phyloP scores from a whole-genome alignment of 2,797 vertebrate genomes.

The Fistularia tabacaria region DNA sequence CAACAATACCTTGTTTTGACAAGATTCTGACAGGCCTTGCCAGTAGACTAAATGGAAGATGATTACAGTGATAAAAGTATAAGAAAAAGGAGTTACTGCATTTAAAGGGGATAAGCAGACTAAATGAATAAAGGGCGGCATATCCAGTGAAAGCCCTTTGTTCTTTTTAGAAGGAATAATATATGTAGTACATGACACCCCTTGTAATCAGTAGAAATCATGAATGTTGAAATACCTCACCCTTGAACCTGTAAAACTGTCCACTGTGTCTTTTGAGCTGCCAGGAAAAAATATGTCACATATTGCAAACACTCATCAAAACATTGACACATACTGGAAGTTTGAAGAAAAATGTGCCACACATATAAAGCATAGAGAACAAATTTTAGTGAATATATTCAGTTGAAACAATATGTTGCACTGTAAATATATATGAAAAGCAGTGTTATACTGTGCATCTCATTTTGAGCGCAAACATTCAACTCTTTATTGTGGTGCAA shows the following conservation, averaged over 20 bases:
- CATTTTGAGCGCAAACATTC: constrained; percentile 1
- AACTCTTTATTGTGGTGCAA: constrained; percentile 16
- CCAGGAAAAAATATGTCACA: no score
- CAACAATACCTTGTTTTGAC: constrained; percentile 31
- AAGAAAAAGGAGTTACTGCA: constrained; percentile 3
- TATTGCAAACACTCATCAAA: no score
- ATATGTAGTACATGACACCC: constrained; percentile 2
- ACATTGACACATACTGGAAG: no score
- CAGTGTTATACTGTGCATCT: constrained; percentile 4
- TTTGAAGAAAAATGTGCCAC: no score
- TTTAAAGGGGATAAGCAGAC: constrained; percentile 8
- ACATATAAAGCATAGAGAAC: no score
- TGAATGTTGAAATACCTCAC: neutral
- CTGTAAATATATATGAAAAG: neutral
- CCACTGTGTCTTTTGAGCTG: no score
- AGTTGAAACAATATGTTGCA: neutral
- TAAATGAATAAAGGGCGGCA: neutral
- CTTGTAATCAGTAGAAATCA: constrained; percentile 8
- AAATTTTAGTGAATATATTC: no score
- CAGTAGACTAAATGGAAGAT: constrained; percentile 28
- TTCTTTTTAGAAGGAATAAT: neutral
- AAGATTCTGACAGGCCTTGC: constrained; percentile 39
- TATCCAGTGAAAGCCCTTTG: constrained; percentile 9
- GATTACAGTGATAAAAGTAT: constrained; percentile 27
- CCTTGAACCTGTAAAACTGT: no score